Percentiles rank a stretch among this genome's conserved stretches.
These are phyloP conservation scores for Syncerus caffer DNA, from an alignment of 2,797 vertebrate species.

Conservation along the genomic window DNA sequence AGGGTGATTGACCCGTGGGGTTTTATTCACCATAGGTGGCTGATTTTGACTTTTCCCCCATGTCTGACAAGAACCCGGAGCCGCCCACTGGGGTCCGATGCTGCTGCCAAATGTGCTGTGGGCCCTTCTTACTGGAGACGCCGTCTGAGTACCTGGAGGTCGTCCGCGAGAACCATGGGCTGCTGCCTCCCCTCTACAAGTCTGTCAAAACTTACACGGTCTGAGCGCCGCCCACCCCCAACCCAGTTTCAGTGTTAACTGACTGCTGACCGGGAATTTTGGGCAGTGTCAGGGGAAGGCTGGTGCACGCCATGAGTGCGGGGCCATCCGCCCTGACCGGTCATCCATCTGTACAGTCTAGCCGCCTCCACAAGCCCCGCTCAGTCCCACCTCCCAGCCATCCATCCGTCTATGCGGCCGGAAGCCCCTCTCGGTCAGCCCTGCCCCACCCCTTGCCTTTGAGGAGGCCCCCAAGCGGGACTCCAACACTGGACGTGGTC, in stretches of 20 bases:
- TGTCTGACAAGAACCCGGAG: slow-evolving; percentile 69
- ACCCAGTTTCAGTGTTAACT: slow-evolving; percentile 3
- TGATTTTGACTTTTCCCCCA: slow-evolving; percentile 84
- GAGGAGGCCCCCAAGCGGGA: background rate
- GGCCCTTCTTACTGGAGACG: slow-evolving; percentile 63
- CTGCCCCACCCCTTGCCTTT: background rate
- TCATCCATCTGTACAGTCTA: background rate
- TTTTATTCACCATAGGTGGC: slow-evolving; percentile 77
- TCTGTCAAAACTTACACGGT: slow-evolving; percentile 80
- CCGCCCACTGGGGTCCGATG: slow-evolving; percentile 57
- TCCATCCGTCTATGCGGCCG: background rate
- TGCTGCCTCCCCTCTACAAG: slow-evolving; percentile 80
- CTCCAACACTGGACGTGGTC: rapidly evolving
- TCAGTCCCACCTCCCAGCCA: background rate
- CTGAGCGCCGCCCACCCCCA: slow-evolving; percentile 63
- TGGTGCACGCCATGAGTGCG: background rate
- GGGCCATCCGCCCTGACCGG: background rate
- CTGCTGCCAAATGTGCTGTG: slow-evolving; percentile 73
- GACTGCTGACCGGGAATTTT: background rate
- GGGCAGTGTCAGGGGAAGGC: background rate
- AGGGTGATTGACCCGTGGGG: background rate
- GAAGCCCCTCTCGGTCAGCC: background rate
- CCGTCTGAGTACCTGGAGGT: slow-evolving; percentile 71
- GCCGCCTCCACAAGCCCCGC: background rate
- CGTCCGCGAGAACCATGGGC: slow-evolving; percentile 76